Base-by-base conservation (phyloP, 2,113 vertebrate species). In the Hymenochirus boettgeri region DNA sequence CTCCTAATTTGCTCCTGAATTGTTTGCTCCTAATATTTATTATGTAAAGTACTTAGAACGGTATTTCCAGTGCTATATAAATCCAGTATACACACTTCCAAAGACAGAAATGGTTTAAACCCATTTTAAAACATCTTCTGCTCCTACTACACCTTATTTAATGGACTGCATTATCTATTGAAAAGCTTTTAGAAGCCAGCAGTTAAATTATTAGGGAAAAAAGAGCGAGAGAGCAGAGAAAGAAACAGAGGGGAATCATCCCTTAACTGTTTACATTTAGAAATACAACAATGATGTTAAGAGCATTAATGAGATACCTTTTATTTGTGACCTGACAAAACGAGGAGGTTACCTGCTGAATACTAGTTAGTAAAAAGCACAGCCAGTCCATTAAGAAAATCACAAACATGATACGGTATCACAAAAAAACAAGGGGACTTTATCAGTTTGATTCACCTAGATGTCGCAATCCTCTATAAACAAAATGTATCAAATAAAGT, bases 261-360 rank as follows among this genome's bases (percentile, higher is more conserved):
- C 25, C 48, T 53, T 29, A 45, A 52, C 65, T 60, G 65, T 69
- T 69, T 54, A 42, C 18, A 45, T 53, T 60, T 60, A 29, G 33
- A 60, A 69, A 27, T 45, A 52, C 46, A 59, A 45, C 18, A 10
- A 5, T 27, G 27, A 51, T 33, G 56, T 67, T 59, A 67, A 67
- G 64, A 39, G 29, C 45, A 51, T 60, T 60, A 69, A 69, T 69
- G 57, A 60, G 65, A 66, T 58, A 48, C 55, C 47, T 60, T 60
- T 69, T 69, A 69, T 69, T 53, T 39, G 42, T 69, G 65, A 59
- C 65, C 65, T 53, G 47, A 53, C 59, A 48, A 60, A 69, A 53
- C 42, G 56, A 60, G 26, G 54, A 65, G 65, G 65, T 69, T 69
- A 60, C 47, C 56, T 69, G 56, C 47, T 48, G 21, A 69, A 69